Evolutionary conservation across 1,140 invertebrate species (phyloP).

Genomic region (Drosophila elegans): DNA sequence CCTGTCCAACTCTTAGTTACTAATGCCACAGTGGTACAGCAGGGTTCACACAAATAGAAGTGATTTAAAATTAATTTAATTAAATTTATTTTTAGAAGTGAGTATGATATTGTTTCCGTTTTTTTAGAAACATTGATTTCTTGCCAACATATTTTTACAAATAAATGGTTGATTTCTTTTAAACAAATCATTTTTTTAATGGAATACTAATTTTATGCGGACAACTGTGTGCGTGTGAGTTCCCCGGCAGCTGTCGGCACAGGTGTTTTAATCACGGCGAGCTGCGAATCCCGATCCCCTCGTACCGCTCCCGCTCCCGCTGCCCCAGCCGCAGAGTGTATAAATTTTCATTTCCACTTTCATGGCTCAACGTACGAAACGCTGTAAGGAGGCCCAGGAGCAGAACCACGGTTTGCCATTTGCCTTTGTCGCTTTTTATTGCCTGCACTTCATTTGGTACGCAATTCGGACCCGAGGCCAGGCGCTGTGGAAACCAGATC

Average conservation of each 20-base stretch:
- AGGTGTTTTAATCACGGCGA: constrained; percentile 78
- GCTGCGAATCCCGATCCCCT: constrained; percentile 13
- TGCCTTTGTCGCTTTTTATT: constrained; percentile 82
- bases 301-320: constrained; percentile 8
- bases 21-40: constrained; percentile 22
- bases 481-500: neutral
- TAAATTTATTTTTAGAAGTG: no score
- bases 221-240: neutral
- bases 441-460: constrained; percentile 81
- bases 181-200: no score
- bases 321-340: constrained; percentile 49
- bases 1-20: constrained; percentile 28
- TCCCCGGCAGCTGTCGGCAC: constrained; percentile 66
- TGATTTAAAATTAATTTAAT: no score
- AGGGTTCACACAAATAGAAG: neutral
- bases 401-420: constrained; percentile 58
- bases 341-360: constrained; percentile 83
- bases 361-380: constrained; percentile 73
- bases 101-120: neutral
- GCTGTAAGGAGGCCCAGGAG: constrained; percentile 10
- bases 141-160: neutral
- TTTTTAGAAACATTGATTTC: neutral
- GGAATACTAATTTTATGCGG: constrained; percentile 1
- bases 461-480: constrained; percentile 57
- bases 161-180: no score